Base-by-base conservation (phyloP, 2,797 vertebrate species). In the Loriculus beryllinus region DNA sequence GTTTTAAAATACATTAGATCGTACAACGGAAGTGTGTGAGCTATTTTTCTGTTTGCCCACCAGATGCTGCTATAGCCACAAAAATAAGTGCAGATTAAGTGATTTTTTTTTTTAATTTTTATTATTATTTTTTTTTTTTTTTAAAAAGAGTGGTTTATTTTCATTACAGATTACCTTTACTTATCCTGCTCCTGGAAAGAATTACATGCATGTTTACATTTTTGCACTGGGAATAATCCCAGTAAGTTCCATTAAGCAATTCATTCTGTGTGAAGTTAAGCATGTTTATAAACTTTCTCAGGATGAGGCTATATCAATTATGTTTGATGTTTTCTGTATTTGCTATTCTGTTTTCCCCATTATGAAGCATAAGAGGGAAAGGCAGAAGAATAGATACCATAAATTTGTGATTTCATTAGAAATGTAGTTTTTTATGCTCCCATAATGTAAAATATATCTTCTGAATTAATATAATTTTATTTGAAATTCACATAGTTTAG, bases 31-130 rank as follows among this genome's bases (percentile, higher is more conserved):
- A 22, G 17, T 65, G 17, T 25, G 6, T 2, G 1, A 39, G 35
- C 21, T 82, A 42, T 88, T 96, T 90, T 76, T 23, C 14, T 39
- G 0, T 39, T 90, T 94, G 79, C 88, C 97, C 98, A 97, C 93
- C 89, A 97, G 97, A 70, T 96, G 97, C 3, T 84, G 96, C 95
- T 97, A 9, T 85, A 94, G 71, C 78, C 90, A 74, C 93, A 96
- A 65, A 82, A 95, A 96, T 96, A 93, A 90, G 21, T n/a, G 6
- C 31, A 31, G 59, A 63, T 33, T 16, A 48, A 78, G 60, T 6
- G 45, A 64, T 48, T n/a, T n/a, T n/a, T n/a, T n/a, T n/a, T n/a
- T n/a, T n/a, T n/a, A n/a, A n/a, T n/a, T n/a, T n/a, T n/a, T n/a
- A n/a, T n/a, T n/a, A n/a, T n/a, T n/a, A n/a, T n/a, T n/a, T n/a